phyloP scores from a whole-genome alignment of 2,888 invertebrate genomes.

The Syrphus vitripennis region DNA sequence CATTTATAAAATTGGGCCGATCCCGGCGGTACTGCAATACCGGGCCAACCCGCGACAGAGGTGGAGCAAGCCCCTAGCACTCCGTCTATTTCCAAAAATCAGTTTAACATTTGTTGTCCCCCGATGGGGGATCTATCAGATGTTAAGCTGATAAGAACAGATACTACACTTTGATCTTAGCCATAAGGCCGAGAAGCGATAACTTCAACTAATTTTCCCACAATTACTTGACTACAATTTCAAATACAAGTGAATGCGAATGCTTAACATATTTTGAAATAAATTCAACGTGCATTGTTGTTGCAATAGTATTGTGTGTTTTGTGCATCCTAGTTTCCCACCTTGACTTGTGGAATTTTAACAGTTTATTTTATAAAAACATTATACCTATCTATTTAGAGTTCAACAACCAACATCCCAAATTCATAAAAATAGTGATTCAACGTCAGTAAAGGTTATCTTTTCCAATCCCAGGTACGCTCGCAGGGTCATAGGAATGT shows the following conservation, averaged over 20 bases:
- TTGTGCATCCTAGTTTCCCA: neutral
- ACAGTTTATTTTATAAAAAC: too few relatives aligned
- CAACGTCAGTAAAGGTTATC: too few relatives aligned
- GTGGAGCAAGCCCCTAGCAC: conserved; percentile 6
- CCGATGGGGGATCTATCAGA: conserved; percentile 2
- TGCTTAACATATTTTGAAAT: neutral
- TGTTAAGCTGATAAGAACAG: conserved; percentile 6
- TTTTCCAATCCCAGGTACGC: too few relatives aligned
- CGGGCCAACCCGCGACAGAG: conserved; percentile 6
- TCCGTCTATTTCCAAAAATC: conserved; percentile 1
- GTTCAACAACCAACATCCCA: too few relatives aligned
- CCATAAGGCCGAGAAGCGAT: conserved; percentile 6
- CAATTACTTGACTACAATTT: neutral
- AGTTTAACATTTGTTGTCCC: conserved; percentile 6
- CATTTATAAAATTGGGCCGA: neutral
- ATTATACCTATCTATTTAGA: too few relatives aligned
- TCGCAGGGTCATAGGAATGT: too few relatives aligned
- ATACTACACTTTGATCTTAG: conserved; percentile 6
- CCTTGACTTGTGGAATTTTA: too few relatives aligned
- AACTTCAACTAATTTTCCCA: neutral
- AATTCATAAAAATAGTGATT: too few relatives aligned
- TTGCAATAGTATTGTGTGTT: neutral
- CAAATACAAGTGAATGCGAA: neutral
- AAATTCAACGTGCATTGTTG: neutral
- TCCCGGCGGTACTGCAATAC: conserved; percentile 2